These are phyloP conservation scores for Amphipyra tragopoginis DNA, from an alignment of 2,888 invertebrate genomes.

Conservation along the genomic window DNA sequence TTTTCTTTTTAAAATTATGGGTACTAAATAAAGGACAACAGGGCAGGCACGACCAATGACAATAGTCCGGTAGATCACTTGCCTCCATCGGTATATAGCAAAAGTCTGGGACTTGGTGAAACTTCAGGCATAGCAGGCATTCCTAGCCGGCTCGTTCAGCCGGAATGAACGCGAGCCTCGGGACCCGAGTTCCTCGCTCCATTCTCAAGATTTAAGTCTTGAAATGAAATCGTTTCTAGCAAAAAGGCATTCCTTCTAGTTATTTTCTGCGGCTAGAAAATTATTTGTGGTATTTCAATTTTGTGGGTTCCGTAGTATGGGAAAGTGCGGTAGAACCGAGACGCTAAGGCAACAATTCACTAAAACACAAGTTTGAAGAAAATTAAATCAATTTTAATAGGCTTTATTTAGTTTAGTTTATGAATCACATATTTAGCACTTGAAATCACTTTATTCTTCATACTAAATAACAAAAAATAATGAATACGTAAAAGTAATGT, in stretches of 20 bases:
- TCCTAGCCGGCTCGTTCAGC: constrained; percentile 51
- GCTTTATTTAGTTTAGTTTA: too few relatives aligned
- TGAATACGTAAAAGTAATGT: too few relatives aligned
- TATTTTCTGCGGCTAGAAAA: constrained; percentile 24
- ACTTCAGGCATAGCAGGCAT: constrained; percentile 55
- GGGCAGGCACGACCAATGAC: constrained; percentile 1
- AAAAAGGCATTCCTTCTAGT: constrained; percentile 41
- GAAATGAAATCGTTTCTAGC: constrained; percentile 50
- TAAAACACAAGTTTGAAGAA: too few relatives aligned
- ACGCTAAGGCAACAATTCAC: too few relatives aligned
- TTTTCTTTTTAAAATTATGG: not conserved
- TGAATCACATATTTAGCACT: too few relatives aligned
- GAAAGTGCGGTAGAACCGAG: too few relatives aligned
- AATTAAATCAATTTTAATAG: too few relatives aligned
- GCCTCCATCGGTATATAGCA: constrained; percentile 4
- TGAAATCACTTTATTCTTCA: too few relatives aligned
- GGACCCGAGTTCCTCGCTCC: constrained; percentile 17
- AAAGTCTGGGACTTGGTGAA: constrained; percentile 38
- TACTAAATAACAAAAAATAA: too few relatives aligned
- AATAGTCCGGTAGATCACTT: constrained; percentile 10
- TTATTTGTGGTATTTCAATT: not conserved
- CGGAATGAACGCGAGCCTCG: constrained; percentile 52
- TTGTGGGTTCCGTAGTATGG: not conserved
- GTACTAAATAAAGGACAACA: not conserved
- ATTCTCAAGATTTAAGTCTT: constrained; percentile 48